A percentile compares a stretch with the other conserved stretches of the same genome.
phyloP scores from a whole-genome alignment of 2,888 invertebrate species.

The Pasiphila rectangulata region DNA sequence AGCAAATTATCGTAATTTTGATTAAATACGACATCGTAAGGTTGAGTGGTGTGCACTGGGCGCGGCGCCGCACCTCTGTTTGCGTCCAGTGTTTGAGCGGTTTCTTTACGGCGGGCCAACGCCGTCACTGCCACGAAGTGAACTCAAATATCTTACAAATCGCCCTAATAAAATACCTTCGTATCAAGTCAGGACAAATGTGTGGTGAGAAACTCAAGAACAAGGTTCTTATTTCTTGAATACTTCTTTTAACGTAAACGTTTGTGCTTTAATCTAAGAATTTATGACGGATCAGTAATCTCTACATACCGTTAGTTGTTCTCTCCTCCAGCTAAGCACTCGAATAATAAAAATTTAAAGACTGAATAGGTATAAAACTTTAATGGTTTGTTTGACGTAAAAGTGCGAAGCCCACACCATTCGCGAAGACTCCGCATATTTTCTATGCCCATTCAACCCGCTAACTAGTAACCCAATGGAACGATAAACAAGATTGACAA shows the following conservation, averaged over 20 bases:
- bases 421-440: neutral
- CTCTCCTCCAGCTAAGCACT: too few relatives aligned
- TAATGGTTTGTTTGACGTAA: too few relatives aligned
- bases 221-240: neutral
- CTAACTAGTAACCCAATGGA: neutral
- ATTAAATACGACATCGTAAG: conserved; percentile 38
- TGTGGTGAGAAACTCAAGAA: neutral
- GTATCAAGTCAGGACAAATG: conserved; percentile 7
- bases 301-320: too few relatives aligned
- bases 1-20: conserved; percentile 25
- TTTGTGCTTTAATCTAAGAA: too few relatives aligned
- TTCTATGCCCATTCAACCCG: neutral
- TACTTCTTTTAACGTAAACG: neutral
- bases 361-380: too few relatives aligned
- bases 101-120: conserved; percentile 66
- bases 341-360: too few relatives aligned
- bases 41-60: conserved; percentile 69
- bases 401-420: too few relatives aligned
- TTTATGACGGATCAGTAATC: too few relatives aligned
- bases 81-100: conserved; percentile 64
- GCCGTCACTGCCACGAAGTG: conserved; percentile 30
- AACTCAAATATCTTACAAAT: conserved; percentile 31
- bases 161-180: conserved; percentile 17
- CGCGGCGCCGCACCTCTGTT: conserved; percentile 70
- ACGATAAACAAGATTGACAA: neutral